Evolutionary conservation across 1,140 invertebrate genomes (phyloP), one percentile per base, ranked within the genome.

Genomic region (Trissolcus basalis): DNA sequence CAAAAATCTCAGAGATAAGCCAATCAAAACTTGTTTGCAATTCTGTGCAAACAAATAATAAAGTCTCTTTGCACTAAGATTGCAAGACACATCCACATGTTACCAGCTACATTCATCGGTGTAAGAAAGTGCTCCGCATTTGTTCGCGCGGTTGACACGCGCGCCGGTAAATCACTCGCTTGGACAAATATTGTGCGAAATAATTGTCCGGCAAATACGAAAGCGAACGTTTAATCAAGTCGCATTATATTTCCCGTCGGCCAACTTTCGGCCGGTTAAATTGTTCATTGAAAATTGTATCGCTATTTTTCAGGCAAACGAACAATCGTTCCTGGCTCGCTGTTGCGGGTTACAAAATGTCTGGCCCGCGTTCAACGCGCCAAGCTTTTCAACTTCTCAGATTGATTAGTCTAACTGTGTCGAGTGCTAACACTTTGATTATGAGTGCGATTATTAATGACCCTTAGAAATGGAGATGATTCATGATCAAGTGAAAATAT

Each of bases 261-360:
- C 7, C 7, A 45, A 39, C 8, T 43, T 36, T 53, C 48, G 47
- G n/a, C 10, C 27, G 41, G n/a, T 64, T 55, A 56, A 51, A 49
- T 11, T 55, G 43, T 49, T 65, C 16, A 49, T 56, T 47, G 19
- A 27, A 6, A 1, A 47, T 49, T 58, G 54, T 67, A 67, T 58
- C 36, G 54, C 54, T 16, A 50, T 56, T 67, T 67, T 56, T 10
- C 39, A 59, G 55, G 53, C 53, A 13, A 12, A 14, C n/a, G 14
- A 49, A 59, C 65, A 59, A 68, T 68, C 32, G 12, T n/a, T 65
- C 32, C 51, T 63, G 47, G 58, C 58, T 47, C 33, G 12, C 32
- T 58, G 41, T 7, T 50, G 5, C 33, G 9, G 13, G 12, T 50
- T 50, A 50, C 48, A 50, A 50, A 33, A 50, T 27, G 12, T 19